A percentile compares a stretch with the other conserved stretches of the same genome.
phyloP scores from a whole-genome alignment of 2,888 invertebrate species.

The Pharmacophagus antenor region DNA sequence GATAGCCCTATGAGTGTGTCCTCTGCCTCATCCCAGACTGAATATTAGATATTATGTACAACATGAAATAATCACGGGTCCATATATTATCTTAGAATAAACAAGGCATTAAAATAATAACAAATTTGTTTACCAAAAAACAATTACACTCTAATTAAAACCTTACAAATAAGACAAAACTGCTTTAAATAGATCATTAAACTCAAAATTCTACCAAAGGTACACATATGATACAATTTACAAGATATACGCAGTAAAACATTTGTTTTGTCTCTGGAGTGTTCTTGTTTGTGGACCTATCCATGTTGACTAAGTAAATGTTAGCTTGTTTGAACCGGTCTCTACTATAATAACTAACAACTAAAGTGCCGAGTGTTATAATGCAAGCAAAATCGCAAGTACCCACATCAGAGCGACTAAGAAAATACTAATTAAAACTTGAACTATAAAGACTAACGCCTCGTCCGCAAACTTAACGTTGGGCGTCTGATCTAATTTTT shows the following conservation, averaged over 20 bases:
- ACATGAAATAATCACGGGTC: too few relatives aligned
- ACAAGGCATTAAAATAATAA: too few relatives aligned
- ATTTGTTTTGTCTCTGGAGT: constrained; percentile 9
- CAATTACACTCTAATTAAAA: too few relatives aligned
- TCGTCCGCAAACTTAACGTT: constrained; percentile 35
- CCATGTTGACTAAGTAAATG: constrained; percentile 20
- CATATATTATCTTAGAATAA: too few relatives aligned
- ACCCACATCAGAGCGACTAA: constrained; percentile 19
- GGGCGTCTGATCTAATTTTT: constrained; percentile 33
- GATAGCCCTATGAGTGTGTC: too few relatives aligned
- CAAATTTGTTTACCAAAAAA: too few relatives aligned
- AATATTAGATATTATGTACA: too few relatives aligned
- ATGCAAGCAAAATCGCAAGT: constrained; percentile 24
- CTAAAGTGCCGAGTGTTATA: constrained; percentile 26
- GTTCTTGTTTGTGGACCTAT: constrained; percentile 16
- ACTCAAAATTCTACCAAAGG: background rate
- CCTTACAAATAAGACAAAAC: too few relatives aligned
- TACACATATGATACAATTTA: constrained; percentile 9
- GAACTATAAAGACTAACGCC: constrained; percentile 26
- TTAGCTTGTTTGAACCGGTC: constrained; percentile 21
- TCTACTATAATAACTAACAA: constrained; percentile 19
- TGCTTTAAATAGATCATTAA: background rate
- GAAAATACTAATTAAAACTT: constrained; percentile 26
- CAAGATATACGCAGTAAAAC: constrained; percentile 10
- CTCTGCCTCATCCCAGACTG: too few relatives aligned